phyloP scores from a whole-genome alignment of 2,888 invertebrate genomes.

The Margaritifera margaritifera region DNA sequence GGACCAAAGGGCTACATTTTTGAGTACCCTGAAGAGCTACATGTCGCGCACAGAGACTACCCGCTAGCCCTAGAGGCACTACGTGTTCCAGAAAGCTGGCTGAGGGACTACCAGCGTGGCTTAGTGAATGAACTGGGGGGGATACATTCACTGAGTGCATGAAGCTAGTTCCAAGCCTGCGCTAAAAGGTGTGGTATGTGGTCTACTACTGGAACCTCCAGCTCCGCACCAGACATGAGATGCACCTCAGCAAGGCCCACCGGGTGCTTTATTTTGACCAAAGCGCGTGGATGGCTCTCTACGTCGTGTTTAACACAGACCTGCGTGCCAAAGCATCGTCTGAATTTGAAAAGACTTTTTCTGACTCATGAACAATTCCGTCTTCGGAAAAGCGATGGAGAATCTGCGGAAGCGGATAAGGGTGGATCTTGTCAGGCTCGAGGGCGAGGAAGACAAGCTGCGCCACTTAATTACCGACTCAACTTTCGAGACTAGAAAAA shows the following conservation, averaged over 20 bases:
- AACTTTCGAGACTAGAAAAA: no score
- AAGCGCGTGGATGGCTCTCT: slow-evolving; percentile 62
- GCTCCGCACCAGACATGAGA: slow-evolving; percentile 53
- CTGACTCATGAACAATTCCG: slow-evolving; percentile 50
- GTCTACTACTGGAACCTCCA: slow-evolving; percentile 67
- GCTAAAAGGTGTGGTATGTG: slow-evolving; percentile 61
- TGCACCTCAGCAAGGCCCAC: slow-evolving; percentile 55
- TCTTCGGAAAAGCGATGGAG: slow-evolving; percentile 71
- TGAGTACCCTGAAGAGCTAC: slow-evolving; percentile 69
- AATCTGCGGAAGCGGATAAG: slow-evolving; percentile 70
- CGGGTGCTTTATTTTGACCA: slow-evolving; percentile 64
- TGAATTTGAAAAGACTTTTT: slow-evolving; percentile 68
- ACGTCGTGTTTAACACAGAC: slow-evolving; percentile 58
- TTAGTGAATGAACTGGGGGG: no score
- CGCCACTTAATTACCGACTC: no score
- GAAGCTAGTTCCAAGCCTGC: no score
- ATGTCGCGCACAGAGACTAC: slow-evolving; percentile 66
- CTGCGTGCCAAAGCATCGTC: slow-evolving; percentile 49
- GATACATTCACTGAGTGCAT: no score
- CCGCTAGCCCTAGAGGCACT: slow-evolving; percentile 56
- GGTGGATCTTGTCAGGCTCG: slow-evolving; percentile 49
- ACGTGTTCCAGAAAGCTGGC: no score
- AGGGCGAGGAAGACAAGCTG: no score
- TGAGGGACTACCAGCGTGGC: no score
- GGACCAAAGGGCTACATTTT: slow-evolving; percentile 64